Evolutionary conservation across 2,888 invertebrate species (phyloP), one percentile per base, ranked within the genome.

Genomic region (Lithophane ornitopus): DNA sequence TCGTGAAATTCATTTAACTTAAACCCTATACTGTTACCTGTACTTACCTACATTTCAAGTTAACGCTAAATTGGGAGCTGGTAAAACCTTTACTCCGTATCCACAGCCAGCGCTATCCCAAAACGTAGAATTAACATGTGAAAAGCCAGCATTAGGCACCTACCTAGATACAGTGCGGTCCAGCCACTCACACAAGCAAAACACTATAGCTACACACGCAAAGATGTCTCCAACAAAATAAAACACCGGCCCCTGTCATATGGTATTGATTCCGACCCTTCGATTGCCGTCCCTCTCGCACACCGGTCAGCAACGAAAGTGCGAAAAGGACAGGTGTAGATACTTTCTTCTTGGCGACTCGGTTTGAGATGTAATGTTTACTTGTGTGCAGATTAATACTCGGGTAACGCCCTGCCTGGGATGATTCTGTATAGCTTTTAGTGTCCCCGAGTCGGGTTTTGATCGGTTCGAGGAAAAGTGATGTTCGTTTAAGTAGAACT

Each of bases 211-310:
- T 71, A 82, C 83, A 80, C 85, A 89, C 86, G 87, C 85, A 90
- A 91, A 93, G 94, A 93, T 94, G 94, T 95, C 94, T 90, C 93
- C 94, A 89, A 90, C 92, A 93, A 94, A 95, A 95, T 95, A 95
- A 95, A 95, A 94, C 94, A 94, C 87, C 89, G 90, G 91, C 90
- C 90, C 89, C 89, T 94, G 94, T 95, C 94, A 94, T 94, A 91
- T 93, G 92, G 94, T 95, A 96, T 96, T 94, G 96, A 96, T 95
- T 96, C 94, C 92, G 91, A 92, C 92, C 93, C 90, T 93, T 91
- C 85, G 83, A 85, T 87, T 88, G 88, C 87, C 80, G 81, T 89
- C 89, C 85, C 91, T 82, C 82, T 95, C 94, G 61, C 86, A 72
- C 92, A 70, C 87, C 88, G 91, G 91, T 90, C 90, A 88, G 75